These are phyloP conservation scores for Rhizoglyphus robini DNA, from an alignment of 1,140 invertebrate genomes.

Conservation along the genomic window DNA sequence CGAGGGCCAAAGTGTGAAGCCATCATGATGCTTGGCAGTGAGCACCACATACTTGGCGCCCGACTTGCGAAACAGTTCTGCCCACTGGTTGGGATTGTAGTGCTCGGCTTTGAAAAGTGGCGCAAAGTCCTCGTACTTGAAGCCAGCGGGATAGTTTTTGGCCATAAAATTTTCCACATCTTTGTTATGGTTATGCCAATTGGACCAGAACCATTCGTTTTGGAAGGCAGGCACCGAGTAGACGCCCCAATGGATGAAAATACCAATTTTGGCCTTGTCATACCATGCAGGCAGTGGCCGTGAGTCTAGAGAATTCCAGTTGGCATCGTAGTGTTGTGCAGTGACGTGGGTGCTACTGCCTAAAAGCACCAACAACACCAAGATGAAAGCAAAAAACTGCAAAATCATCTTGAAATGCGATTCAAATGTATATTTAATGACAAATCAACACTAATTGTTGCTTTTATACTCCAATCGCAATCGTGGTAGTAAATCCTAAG, in stretches of 20 bases:
- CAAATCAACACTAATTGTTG: no score
- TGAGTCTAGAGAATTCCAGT: slow-evolving; percentile 68
- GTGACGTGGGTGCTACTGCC: no score
- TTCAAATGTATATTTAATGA: no score
- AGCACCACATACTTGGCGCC: slow-evolving; percentile 62
- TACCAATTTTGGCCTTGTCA: slow-evolving; percentile 74
- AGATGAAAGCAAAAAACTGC: no score
- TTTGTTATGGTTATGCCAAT: slow-evolving; percentile 28
- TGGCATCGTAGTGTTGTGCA: slow-evolving; percentile 33
- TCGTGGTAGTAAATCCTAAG: no score
- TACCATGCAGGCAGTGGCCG: slow-evolving; percentile 76
- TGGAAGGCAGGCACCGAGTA: slow-evolving; percentile 72
- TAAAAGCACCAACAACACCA: no score
- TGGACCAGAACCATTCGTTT: slow-evolving; percentile 71
- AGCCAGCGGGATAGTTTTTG: slow-evolving; percentile 34
- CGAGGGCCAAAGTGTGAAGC: slow-evolving; percentile 14
- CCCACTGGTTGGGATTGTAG: slow-evolving; percentile 35
- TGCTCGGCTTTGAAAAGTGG: slow-evolving; percentile 34
- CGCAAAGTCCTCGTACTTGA: slow-evolving; percentile 39
- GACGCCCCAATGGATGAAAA: slow-evolving; percentile 86
- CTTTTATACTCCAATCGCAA: no score
- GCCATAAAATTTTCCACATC: slow-evolving; percentile 32
- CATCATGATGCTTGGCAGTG: slow-evolving; percentile 51
- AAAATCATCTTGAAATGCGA: no score
- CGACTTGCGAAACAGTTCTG: slow-evolving; percentile 31